phyloP scores from a whole-genome alignment of 2,888 invertebrate species.

The Biston stratarius region DNA sequence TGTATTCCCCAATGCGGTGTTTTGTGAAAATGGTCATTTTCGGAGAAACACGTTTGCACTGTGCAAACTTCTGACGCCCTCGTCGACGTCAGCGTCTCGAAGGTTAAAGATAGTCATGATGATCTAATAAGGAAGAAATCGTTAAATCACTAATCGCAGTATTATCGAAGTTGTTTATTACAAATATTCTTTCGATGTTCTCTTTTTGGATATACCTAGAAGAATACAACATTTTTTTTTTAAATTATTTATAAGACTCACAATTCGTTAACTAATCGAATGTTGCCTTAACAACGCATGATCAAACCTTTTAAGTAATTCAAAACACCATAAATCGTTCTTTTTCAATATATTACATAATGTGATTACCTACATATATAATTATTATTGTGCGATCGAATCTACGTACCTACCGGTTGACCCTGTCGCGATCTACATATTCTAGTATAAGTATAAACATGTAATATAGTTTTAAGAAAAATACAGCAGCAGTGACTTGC shows the following conservation, averaged over 20 bases:
- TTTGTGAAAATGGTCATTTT: constrained; percentile 43
- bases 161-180: no score
- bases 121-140: constrained; percentile 27
- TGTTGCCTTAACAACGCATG: no score
- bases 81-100: constrained; percentile 25
- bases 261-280: no score
- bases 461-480: no score
- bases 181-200: no score
- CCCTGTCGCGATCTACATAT: not conserved
- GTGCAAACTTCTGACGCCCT: constrained; percentile 35
- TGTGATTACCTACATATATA: not conserved
- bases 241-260: no score
- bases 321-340: not conserved
- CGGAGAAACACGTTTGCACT: constrained; percentile 33
- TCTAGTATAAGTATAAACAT: no score
- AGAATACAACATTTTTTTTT: no score
- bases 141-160: constrained; percentile 2
- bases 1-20: constrained; percentile 40
- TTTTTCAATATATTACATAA: not conserved
- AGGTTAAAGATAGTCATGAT: constrained; percentile 31
- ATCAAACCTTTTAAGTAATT: no score
- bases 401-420: not conserved
- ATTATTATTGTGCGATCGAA: not conserved
- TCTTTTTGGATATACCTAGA: no score
- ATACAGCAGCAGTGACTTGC: no score